Conservation (phyloP, 2,888 invertebrate species). For the Ophion slaviceki region DNA sequence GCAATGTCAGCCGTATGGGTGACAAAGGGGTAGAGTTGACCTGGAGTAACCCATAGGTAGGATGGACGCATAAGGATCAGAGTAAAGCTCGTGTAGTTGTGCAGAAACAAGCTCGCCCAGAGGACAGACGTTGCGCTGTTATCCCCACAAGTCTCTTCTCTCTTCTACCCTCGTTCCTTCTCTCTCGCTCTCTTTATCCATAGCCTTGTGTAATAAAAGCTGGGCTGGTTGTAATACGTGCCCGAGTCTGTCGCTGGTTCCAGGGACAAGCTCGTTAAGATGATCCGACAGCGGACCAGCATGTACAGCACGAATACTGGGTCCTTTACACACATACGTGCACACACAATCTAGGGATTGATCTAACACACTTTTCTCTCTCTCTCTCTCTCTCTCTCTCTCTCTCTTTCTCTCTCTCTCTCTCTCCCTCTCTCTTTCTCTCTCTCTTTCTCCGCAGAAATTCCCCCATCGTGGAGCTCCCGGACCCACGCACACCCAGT, state of each 20-base stretch:
- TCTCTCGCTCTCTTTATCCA: constrained; percentile 42
- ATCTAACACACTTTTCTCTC: constrained; percentile 41
- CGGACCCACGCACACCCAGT: background rate
- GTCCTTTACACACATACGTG: constrained; percentile 11
- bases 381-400: constrained; percentile 3
- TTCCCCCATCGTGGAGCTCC: background rate
- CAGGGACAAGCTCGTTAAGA: constrained; percentile 73
- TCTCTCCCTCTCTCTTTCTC: background rate
- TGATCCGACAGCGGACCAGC: constrained; percentile 68
- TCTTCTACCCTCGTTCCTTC: constrained; percentile 34
- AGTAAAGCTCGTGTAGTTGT: constrained; percentile 39
- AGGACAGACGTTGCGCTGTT: constrained; percentile 48
- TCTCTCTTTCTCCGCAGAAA: background rate
- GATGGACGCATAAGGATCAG: constrained; percentile 28
- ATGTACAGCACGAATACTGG: constrained; percentile 19
- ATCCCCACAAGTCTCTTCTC: constrained; percentile 20
- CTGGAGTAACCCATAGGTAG: background rate
- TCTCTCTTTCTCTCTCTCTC: background rate
- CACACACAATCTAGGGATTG: constrained; percentile 10
- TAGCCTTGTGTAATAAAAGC: constrained; percentile 69
- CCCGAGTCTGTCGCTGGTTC: constrained; percentile 33
- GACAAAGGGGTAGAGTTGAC: background rate
- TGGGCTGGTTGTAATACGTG: constrained; percentile 61
- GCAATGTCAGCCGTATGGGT: background rate
- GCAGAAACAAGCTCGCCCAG: constrained; percentile 50